Percentiles rank a stretch among this genome's conserved stretches.
These are phyloP conservation scores for Amphibalanus amphitrite DNA, from an alignment of 1,140 invertebrate species.

Conservation along the genomic window DNA sequence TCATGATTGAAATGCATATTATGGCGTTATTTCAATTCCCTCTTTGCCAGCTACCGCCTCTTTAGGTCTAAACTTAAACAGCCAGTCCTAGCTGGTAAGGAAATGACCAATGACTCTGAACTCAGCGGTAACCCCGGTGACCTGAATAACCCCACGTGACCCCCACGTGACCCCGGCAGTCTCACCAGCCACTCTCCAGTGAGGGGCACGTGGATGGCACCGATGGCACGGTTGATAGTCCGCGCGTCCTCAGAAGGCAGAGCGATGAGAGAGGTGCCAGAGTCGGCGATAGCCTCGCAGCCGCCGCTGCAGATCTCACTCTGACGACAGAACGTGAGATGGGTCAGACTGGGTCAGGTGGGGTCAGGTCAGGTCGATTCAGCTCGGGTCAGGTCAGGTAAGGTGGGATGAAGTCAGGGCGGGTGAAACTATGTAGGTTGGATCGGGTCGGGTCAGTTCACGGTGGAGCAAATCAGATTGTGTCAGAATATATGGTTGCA, in stretches of 20 bases:
- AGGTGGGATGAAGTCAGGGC: not conserved
- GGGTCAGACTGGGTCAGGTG: not conserved
- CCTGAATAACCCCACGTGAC: no score
- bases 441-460: no score
- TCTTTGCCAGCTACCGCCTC: not conserved
- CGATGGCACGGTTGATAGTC: constrained; percentile 14
- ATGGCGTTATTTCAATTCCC: no score
- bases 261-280: constrained; percentile 19
- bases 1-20: no score
- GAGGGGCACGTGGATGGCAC: not conserved
- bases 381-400: not conserved
- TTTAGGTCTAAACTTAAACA: not conserved
- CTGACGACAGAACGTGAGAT: constrained; percentile 3
- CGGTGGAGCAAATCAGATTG: constrained; percentile 2
- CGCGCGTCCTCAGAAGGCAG: constrained; percentile 15
- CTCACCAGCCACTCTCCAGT: not conserved
- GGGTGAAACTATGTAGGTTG: constrained; percentile 7
- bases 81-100: no score
- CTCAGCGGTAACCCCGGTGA: no score
- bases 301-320: constrained; percentile 12
- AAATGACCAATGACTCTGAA: no score
- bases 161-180: no score
- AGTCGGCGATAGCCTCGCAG: constrained; percentile 19
- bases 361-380: not conserved
- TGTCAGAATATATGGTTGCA: not conserved